Evolutionary conservation across 2,797 vertebrate genomes (phyloP).

Genomic region (Furcifer pardalis): DNA sequence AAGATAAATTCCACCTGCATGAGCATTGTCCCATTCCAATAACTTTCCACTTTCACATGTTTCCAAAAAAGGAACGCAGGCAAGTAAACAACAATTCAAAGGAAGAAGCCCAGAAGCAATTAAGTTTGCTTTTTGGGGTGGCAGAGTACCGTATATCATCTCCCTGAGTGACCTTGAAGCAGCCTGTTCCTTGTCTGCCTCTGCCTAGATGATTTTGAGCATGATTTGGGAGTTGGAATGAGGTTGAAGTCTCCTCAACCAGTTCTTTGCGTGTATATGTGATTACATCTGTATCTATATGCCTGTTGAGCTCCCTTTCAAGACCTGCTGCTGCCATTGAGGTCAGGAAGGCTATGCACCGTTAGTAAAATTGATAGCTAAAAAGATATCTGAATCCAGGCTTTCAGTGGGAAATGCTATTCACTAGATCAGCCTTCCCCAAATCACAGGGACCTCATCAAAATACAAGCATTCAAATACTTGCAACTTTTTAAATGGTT

Average conservation of each 20-base stretch:
- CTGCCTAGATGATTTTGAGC: neutral
- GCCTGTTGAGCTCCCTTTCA: neutral
- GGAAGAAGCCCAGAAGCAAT: neutral
- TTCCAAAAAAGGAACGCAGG: neutral
- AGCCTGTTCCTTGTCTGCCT: neutral
- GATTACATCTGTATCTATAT: neutral
- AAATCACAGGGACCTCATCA: neutral
- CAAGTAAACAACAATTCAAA: neutral
- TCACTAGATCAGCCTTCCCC: neutral
- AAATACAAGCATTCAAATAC: neutral
- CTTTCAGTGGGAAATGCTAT: neutral
- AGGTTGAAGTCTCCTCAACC: too few species aligned
- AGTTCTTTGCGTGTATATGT: too few species aligned
- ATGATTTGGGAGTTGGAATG: neutral
- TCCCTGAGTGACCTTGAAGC: neutral
- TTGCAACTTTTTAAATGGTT: neutral
- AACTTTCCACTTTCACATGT: neutral
- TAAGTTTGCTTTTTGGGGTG: neutral
- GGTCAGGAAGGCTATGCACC: neutral
- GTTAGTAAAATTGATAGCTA: neutral
- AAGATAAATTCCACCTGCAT: neutral
- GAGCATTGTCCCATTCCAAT: neutral
- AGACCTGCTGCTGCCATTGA: neutral
- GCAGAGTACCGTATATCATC: neutral
- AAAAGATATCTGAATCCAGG: neutral